A percentile compares a stretch with the other conserved stretches of the same genome.
Evolutionary conservation across 2,888 invertebrate genomes (phyloP).

Genomic region (Steromphala cineraria): DNA sequence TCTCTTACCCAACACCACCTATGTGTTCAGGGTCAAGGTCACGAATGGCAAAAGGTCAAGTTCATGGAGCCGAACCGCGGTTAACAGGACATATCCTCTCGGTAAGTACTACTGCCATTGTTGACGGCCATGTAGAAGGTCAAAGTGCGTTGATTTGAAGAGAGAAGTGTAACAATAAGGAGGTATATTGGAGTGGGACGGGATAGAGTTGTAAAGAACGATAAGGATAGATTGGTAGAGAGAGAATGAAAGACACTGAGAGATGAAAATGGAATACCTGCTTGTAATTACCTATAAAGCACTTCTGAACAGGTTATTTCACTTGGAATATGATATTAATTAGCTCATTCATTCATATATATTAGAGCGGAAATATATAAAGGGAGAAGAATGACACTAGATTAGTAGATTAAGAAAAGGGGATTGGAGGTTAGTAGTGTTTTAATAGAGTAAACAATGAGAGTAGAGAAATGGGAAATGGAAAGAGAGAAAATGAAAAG

Average conservation of each 20-base stretch:
- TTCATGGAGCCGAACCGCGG: slow-evolving; percentile 32
- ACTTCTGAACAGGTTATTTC: no score
- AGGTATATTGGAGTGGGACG: not conserved
- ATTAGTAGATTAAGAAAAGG: no score
- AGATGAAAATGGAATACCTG: not conserved
- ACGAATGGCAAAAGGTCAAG: slow-evolving; percentile 27
- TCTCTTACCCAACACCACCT: slow-evolving; percentile 35
- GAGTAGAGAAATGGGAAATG: no score
- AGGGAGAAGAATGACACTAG: no score
- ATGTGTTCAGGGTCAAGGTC: slow-evolving; percentile 29
- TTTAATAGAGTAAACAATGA: no score
- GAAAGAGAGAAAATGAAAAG: no score
- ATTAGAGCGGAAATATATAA: no score
- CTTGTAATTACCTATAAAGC: no score
- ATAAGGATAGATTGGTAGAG: not conserved
- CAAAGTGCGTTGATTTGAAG: not conserved
- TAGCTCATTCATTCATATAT: no score
- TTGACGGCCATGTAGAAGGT: not conserved
- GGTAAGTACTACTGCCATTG: not conserved
- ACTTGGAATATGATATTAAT: no score
- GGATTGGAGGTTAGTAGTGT: no score
- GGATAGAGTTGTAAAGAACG: not conserved
- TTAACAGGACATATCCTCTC: not conserved
- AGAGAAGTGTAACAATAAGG: not conserved
- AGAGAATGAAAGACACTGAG: not conserved